Base-by-base conservation (phyloP, 2,888 invertebrate species). In the Drosophila austrosaltans region DNA sequence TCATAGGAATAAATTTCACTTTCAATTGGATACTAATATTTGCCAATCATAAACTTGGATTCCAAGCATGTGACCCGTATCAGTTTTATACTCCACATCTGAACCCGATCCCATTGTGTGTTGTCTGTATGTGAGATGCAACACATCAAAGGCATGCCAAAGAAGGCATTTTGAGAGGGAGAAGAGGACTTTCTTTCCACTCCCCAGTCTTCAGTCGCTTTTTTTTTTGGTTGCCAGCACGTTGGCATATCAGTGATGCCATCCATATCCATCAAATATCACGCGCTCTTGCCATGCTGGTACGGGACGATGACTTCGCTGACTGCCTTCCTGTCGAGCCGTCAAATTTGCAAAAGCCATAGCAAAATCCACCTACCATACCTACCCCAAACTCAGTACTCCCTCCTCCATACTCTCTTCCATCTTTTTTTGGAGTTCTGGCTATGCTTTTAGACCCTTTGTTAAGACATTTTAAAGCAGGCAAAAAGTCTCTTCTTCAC, bases 261-360 rank as follows among this genome's bases (percentile, higher is more conserved):
- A 88, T 89, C 87, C 83, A 88, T 88, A 88, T 89, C 89, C 83
- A 88, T 88, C 87, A 88, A 88, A 88, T 82, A 87, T 81, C 76
- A 76, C 68, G 78, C 79, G 75, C 36, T 76, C 67, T 69, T 69
- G 53, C 64, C 69, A 66, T 61, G 57, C 40, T 57, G 60, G 48
- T 53, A 22, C 62, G 66, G 66, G 48, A 32, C 32, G 42, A 58
- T 66, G 70, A 68, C 72, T 72, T 64, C 44, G 53, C 56, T 53
- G 36, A 30, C 72, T 72, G 64, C 60, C 70, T 66, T 40, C 48
- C 73, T 67, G 69, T 75, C 72, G 71, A 62, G 77, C 63, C 74
- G 67, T 79, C 81, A 80, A 83, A 82, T 81, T 78, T 81, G 42
- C 67, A 65, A 66, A 71, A 62, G 64, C 64, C 54, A 40, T 40